Conservation (phyloP, 1,140 invertebrate genomes). For the Glossosoma conforme region DNA sequence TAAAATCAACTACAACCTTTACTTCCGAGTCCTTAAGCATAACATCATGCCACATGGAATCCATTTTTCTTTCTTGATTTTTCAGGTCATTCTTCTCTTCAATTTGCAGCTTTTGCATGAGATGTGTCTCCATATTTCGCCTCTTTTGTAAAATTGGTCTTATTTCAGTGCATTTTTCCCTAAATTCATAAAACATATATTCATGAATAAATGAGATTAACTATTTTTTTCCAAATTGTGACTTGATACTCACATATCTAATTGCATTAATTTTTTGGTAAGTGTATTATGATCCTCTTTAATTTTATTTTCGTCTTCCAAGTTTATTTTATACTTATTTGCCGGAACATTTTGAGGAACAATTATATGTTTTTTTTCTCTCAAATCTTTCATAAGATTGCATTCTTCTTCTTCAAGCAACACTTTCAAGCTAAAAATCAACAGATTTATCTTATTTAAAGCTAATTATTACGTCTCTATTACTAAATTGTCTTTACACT, state of each 20-base stretch:
- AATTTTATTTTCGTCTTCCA: slow-evolving; percentile 12
- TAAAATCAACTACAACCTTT: slow-evolving; percentile 2
- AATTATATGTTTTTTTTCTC: slow-evolving; percentile 10
- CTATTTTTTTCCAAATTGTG: neutral
- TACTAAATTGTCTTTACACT: neutral
- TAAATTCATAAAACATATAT: slow-evolving; percentile 1
- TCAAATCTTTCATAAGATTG: slow-evolving; percentile 11
- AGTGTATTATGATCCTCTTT: slow-evolving; percentile 19
- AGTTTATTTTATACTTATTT: slow-evolving; percentile 11
- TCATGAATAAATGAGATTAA: neutral
- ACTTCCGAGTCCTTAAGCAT: slow-evolving; percentile 21
- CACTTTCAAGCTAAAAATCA: slow-evolving; percentile 16
- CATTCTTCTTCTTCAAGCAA: slow-evolving; percentile 22
- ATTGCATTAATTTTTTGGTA: slow-evolving; percentile 17
- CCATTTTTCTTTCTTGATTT: slow-evolving; percentile 12
- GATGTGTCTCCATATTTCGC: slow-evolving; percentile 15
- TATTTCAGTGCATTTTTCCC: slow-evolving; percentile 22
- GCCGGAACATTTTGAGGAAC: slow-evolving; percentile 9
- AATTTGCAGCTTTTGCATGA: slow-evolving; percentile 26
- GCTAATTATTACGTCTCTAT: neutral
- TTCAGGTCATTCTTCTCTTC: slow-evolving; percentile 20
- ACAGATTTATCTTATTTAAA: neutral
- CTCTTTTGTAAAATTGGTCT: slow-evolving; percentile 12
- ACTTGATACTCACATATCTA: slow-evolving; percentile 15
- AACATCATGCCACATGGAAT: slow-evolving; percentile 22